Evolutionary conservation across 2,888 invertebrate species (phyloP), one percentile per base, ranked within the genome.

Genomic region (Hartigia nigra): DNA sequence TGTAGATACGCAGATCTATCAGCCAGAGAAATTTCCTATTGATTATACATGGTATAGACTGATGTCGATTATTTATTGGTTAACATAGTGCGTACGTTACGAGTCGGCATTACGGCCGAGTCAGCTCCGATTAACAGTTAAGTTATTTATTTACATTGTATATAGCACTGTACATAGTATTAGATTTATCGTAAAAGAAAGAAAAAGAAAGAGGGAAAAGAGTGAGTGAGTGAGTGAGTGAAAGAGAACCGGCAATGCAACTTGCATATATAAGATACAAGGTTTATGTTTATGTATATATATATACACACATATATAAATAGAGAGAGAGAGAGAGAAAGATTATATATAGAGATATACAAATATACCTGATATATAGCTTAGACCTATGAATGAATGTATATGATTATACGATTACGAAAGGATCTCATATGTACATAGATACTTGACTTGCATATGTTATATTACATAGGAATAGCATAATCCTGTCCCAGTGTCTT

Each of bases 221-320:
- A 88, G 70, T 36, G 37, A 14, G 32, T 69, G 74, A 79, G 36
- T 12, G 34, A 34, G 34, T 3, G 34, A 34, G 34, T 34, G 34
- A 34, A 4, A 34, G 34, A 34, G 34, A n/a, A n/a, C n/a, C 23
- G 14, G 39, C 39, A 23, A 39, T 39, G 23, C 23, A 39, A 39
- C 39, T 14, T 23, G 55, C 23, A 85, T 86, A 86, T 87, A 85
- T 88, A 87, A 83, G 79, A 86, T 87, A 86, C 76, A 32, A 74
- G 80, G 82, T 78, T 81, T 84, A 83, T 80, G 76, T 74, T 77
- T 79, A 74, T 69, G 74, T 12, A 74, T 75, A 76, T 78, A 69
- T 79, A 34, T 55, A 31, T 14, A 37, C n/a, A n/a, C n/a, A n/a
- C n/a, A n/a, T n/a, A n/a, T n/a, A n/a, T n/a, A n/a, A n/a, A n/a